Evolutionary conservation across 2,888 invertebrate species (phyloP), one percentile per base, ranked within the genome.

Genomic region (Achlya flavicornis): DNA sequence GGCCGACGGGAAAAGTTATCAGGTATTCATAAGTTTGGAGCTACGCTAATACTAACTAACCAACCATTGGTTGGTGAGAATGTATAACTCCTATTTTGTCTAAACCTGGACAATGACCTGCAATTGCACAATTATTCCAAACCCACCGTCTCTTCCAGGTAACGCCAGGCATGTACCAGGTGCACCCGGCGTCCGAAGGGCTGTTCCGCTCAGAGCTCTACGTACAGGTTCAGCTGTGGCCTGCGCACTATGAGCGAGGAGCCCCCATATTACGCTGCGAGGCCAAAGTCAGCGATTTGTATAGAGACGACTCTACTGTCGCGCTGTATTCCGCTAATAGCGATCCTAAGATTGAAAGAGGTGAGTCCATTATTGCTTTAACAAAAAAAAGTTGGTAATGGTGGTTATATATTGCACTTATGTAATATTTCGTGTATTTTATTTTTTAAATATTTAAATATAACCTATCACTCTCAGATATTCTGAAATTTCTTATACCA

Each of bases 321-420:
- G 95, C 95, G 64, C 90, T 96, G 61, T 95, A 95, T 70, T 94
- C 95, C 48, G 95, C 95, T 61, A 95, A 95, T 64, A 94, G 96
- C 61, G 95, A 96, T 78, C 96, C 96, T 63, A 95, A 96, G 75
- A 96, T 96, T 67, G 96, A 96, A 86, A 94, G 96, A 95, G 96
- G 96, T 96, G 80, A 89, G 89, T 77, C 75, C 53, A 38, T 33
- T 58, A 38, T 38, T 53, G 53, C n/a, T n/a, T n/a, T n/a, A n/a
- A n/a, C n/a, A n/a, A n/a, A n/a, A n/a, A n/a, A n/a, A n/a, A n/a
- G n/a, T n/a, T n/a, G n/a, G n/a, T n/a, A n/a, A n/a, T n/a, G n/a
- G n/a, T n/a, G n/a, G n/a, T n/a, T n/a, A n/a, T n/a, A n/a, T n/a
- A n/a, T n/a, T n/a, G n/a, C n/a, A n/a, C n/a, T n/a, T n/a, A n/a